Percentiles rank a stretch among this genome's conserved stretches.
These are phyloP conservation scores for Sinocyclocheilus anshuiensis DNA, from an alignment of 2,113 vertebrate species.

Conservation along the genomic window DNA sequence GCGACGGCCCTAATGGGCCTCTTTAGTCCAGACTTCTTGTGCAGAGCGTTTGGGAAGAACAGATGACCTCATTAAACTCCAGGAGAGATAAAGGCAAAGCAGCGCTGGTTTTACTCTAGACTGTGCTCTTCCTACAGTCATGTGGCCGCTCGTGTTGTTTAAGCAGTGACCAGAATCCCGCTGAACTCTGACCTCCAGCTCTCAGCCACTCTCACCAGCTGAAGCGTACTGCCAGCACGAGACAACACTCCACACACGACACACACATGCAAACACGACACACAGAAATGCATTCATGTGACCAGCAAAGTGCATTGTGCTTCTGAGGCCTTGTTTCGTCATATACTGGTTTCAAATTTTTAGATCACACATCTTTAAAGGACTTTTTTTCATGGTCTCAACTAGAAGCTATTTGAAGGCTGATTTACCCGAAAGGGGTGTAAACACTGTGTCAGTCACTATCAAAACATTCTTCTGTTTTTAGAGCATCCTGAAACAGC, in stretches of 20 bases:
- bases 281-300: conserved; percentile 9
- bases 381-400: neutral
- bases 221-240: conserved; percentile 85
- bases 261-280: conserved; percentile 60
- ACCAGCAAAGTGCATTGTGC: conserved; percentile 38
- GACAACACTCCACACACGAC: conserved; percentile 67
- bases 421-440: neutral
- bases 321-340: conserved; percentile 25
- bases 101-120: conserved; percentile 18
- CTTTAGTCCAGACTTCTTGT: conserved; percentile 37
- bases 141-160: conserved; percentile 47
- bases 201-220: conserved; percentile 91
- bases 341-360: neutral
- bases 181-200: conserved; percentile 71
- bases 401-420: neutral
- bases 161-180: conserved; percentile 49
- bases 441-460: neutral
- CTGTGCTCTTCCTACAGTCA: conserved; percentile 21
- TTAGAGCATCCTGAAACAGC: neutral
- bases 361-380: neutral
- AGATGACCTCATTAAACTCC: conserved; percentile 51
- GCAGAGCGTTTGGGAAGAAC: conserved; percentile 40
- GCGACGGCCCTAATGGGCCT: conserved; percentile 40
- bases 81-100: conserved; percentile 35
- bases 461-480: neutral